Base-by-base conservation (phyloP, 2,797 vertebrate species). In the Tenualosa ilisha region DNA sequence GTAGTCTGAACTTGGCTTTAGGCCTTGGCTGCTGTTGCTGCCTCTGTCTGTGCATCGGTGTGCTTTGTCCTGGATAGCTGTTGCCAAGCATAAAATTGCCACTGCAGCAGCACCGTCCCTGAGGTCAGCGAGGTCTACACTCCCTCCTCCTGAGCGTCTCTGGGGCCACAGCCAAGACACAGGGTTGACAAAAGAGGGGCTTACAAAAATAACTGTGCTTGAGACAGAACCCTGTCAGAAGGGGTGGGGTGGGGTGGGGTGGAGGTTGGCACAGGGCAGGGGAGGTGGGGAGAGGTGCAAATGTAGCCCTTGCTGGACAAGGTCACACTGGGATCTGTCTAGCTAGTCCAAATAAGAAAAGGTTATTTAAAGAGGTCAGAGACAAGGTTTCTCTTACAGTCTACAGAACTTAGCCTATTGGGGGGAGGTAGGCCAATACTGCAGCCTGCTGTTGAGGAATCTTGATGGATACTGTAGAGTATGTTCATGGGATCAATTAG, bases 31-130 rank as follows among this genome's bases (percentile, higher is more conserved):
- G 46, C 68, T 11, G 15, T 54, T 22, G 40, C 72, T 75, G 37
- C 37, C 37, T 0, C 37, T 75, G 31, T 46, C 50, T 51, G 7
- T 51, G 50, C 17, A 20, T 43, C 26, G 1, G 6, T 1, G 37
- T 46, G 37, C 37, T 79, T 40, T 1, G 68, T 15, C 31, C 7
- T 37, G 72, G 84, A 86, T 61, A 68, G 89, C 83, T 79, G 87
- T 90, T 86, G 65, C 82, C 56, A 87, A 88, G 85, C 87, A 90
- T 84, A 88, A 88, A 88, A 90, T 88, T 87, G 86, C 89, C 82
- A 86, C 87, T 88, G 86, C 87, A 83, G 83, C 87, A 83, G 81
- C 68, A 82, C 84, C 85, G 86, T 90, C 84, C 87, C 86, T 82
- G 72, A 37, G 84, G 87, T 20, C 26, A 11, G 26, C 17, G 37